Percentiles rank a stretch among this genome's conserved stretches.
phyloP scores from a whole-genome alignment of 1,140 invertebrate genomes.

The Augochlora pura region DNA sequence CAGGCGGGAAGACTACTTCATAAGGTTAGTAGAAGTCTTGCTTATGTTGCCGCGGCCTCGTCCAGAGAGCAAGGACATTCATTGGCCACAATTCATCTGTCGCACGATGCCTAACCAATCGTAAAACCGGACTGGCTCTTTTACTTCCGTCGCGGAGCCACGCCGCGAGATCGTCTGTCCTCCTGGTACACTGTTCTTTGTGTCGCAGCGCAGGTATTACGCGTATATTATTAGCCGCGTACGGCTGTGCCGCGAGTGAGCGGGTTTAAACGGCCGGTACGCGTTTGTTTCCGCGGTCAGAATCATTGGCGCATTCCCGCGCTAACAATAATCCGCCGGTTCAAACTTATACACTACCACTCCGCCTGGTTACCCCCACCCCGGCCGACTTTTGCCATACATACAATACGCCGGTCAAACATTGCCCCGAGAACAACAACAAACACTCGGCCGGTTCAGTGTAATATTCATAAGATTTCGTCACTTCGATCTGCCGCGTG shows the following conservation, averaged over 20 bases:
- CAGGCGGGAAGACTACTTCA: slow-evolving; percentile 10
- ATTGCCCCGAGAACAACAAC: neutral
- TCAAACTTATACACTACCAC: slow-evolving; percentile 30
- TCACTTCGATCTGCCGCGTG: no score
- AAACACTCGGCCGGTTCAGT: no score
- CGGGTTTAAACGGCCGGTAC: slow-evolving; percentile 35
- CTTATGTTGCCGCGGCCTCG: slow-evolving; percentile 50
- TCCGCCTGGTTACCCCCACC: neutral
- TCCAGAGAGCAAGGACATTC: slow-evolving; percentile 61
- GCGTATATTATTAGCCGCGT: slow-evolving; percentile 11
- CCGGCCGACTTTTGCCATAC: neutral
- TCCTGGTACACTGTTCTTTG: slow-evolving; percentile 2
- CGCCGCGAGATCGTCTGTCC: neutral
- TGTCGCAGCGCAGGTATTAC: slow-evolving; percentile 37
- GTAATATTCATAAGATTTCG: no score
- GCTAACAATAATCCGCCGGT: slow-evolving; percentile 34
- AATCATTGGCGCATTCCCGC: slow-evolving; percentile 51
- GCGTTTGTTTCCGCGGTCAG: slow-evolving; percentile 46
- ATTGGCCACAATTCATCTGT: slow-evolving; percentile 60
- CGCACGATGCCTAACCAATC: slow-evolving; percentile 47
- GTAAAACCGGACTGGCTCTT: slow-evolving; percentile 45
- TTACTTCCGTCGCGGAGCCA: slow-evolving; percentile 52
- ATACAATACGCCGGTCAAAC: neutral
- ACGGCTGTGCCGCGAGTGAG: slow-evolving; percentile 22
- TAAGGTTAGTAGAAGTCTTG: slow-evolving; percentile 38